These are phyloP conservation scores for Callopanchax toddi DNA, from an alignment of 2,113 vertebrate genomes.

Conservation along the genomic window DNA sequence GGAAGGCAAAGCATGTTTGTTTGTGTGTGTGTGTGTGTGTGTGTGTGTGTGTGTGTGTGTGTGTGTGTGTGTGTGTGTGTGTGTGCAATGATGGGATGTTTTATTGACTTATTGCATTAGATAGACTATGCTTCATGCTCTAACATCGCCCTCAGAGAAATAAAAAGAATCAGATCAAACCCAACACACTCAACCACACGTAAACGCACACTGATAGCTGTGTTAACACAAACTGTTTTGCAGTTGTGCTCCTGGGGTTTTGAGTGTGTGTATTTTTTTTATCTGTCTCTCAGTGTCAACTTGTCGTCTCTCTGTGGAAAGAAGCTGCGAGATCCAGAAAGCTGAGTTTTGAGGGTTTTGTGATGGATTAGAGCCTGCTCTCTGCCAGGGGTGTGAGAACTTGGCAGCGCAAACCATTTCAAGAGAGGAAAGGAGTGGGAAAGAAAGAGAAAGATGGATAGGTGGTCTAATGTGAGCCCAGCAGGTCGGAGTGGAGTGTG, in stretches of 20 bases:
- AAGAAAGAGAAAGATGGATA: conserved; percentile 22
- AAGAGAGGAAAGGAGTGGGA: conserved; percentile 21
- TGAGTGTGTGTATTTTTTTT: conserved; percentile 26
- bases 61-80: conserved; percentile 19
- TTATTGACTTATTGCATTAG: conserved; percentile 74
- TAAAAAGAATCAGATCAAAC: conserved; percentile 58
- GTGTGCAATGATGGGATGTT: conserved; percentile 54
- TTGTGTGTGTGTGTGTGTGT: too few species aligned
- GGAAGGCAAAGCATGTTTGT: conserved; percentile 13
- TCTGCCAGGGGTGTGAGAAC: conserved; percentile 37
- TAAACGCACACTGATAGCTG: conserved; percentile 19
- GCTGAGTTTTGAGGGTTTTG: conserved; percentile 37
- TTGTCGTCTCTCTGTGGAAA: too few species aligned
- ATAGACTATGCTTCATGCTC: conserved; percentile 65
- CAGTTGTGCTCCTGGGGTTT: conserved; percentile 43
- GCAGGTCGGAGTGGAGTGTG: conserved; percentile 29
- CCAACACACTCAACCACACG: conserved; percentile 30
- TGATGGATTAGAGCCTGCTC: conserved; percentile 58
- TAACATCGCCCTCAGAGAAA: conserved; percentile 63
- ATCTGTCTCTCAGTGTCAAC: conserved; percentile 1
- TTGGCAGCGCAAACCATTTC: conserved; percentile 32
- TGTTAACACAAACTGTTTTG: conserved; percentile 34
- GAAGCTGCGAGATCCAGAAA: conserved; percentile 41
- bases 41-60: too few species aligned
- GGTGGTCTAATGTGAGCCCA: conserved; percentile 18